Conservation (phyloP, 2,888 invertebrate species). For the Troides helena region DNA sequence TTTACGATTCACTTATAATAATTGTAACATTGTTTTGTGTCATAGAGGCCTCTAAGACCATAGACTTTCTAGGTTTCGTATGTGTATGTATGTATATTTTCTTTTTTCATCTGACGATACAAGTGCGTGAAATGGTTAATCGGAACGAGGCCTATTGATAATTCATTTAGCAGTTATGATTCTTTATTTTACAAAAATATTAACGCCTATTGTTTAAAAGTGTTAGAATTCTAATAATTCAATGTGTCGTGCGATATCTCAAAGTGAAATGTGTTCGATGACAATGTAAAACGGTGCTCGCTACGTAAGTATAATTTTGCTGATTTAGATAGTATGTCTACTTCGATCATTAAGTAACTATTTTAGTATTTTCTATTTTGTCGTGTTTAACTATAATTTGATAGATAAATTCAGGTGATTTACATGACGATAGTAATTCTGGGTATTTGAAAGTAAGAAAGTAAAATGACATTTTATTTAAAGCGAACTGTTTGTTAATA, state of each 20-base stretch:
- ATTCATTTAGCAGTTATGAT: constrained; percentile 46
- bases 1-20: neutral
- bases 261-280: constrained; percentile 75
- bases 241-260: constrained; percentile 56
- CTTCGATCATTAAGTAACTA: constrained; percentile 32
- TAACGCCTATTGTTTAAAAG: constrained; percentile 42
- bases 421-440: constrained; percentile 40
- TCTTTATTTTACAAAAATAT: constrained; percentile 45
- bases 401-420: constrained; percentile 42
- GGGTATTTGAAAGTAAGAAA: constrained; percentile 33
- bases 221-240: constrained; percentile 45
- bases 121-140: constrained; percentile 57
- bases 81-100: constrained; percentile 45
- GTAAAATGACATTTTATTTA: constrained; percentile 62
- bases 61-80: constrained; percentile 40
- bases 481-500: constrained; percentile 57
- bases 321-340: constrained; percentile 43
- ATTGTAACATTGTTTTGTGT: neutral
- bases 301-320: constrained; percentile 73
- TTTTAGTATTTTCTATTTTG: constrained; percentile 41
- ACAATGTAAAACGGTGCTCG: constrained; percentile 71
- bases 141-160: constrained; percentile 51
- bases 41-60: constrained; percentile 12
- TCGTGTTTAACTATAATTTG: constrained; percentile 47
- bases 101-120: constrained; percentile 60